Percentiles rank a stretch among this genome's conserved stretches.
These are phyloP conservation scores for Bubo blakistoni DNA, from an alignment of 2,113 vertebrate species.

Conservation along the genomic window DNA sequence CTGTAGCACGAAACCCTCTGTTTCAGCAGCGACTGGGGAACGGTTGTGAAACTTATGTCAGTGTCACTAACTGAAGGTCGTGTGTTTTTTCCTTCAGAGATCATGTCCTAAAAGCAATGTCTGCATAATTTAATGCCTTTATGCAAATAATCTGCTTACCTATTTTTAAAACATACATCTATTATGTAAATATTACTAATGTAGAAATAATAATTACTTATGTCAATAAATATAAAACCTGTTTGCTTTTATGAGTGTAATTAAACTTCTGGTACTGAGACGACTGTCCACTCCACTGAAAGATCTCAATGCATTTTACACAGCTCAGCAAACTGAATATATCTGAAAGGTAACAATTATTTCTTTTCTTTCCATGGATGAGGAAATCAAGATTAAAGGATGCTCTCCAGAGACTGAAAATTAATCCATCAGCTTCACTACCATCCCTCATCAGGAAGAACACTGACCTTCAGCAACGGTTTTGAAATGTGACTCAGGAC, in stretches of 20 bases:
- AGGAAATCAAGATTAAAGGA: background rate
- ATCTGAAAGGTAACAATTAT: background rate
- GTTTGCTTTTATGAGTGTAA: background rate
- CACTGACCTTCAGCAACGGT: background rate
- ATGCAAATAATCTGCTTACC: background rate
- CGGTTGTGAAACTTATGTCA: conserved; percentile 4
- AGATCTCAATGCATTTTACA: background rate
- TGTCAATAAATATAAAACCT: background rate
- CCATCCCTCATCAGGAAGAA: background rate
- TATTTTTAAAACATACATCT: background rate
- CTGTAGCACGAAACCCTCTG: conserved; percentile 3
- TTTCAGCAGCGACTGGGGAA: background rate
- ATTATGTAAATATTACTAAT: background rate
- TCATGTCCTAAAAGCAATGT: conserved; percentile 9
- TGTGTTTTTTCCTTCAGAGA: conserved; percentile 51
- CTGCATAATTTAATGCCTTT: background rate
- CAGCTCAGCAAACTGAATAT: background rate
- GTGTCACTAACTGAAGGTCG: conserved; percentile 42
- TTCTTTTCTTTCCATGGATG: background rate
- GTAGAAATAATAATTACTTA: background rate
- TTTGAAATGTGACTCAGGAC: background rate
- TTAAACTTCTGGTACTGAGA: background rate
- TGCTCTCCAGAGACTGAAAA: background rate
- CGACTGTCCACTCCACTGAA: background rate
- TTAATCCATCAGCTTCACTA: background rate